Base-by-base conservation (phyloP, 2,113 vertebrate species). In the Aspidoscelis tigris region DNA sequence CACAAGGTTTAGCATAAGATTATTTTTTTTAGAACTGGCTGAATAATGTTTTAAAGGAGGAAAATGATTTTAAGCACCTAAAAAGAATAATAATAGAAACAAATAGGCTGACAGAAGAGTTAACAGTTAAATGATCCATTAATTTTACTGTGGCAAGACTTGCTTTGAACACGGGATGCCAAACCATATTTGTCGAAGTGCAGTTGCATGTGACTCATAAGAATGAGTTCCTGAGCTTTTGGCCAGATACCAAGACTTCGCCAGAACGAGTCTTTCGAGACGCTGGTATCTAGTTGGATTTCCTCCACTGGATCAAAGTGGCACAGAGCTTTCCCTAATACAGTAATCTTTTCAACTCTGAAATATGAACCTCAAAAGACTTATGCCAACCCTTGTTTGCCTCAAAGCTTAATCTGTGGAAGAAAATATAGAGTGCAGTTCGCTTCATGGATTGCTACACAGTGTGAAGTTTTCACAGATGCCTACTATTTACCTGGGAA, bases 131-230 rank as follows among this genome's bases (percentile, higher is more conserved):
- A 92, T 89, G 79, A 61, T 84, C 84, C 75, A 85, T 95, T 92
- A 84, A 89, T 95, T 93, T 95, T 90, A 0, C 79, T 86, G 89
- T 94, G 88, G 66, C 91, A 69, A 78, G 81, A 84, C 86, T 82
- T 89, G 86, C 53, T 93, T 94, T 91, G 90, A 91, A 77, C 93
- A 86, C 92, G 93, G 93, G 95, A 96, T 95, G 91, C 94, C 95
- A 95, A 91, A 91, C 96, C 96, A 94, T 96, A 96, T 97, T 96
- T 96, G 95, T 96, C 91, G 94, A 96, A 95, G 94, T 87, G 84
- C 88, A 74, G 18, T 50, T 92, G 90, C 88, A 83, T 95, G 93
- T 95, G 95, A 95, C 93, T 97, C 96, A 95, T 90, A 82, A 92
- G 91, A 90, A 80, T 75, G 87, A 81, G 89, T 89, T 94, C 89